Evolutionary conservation across 2,888 invertebrate species (phyloP), one percentile per base, ranked within the genome.

Genomic region (Celastrina argiolus): DNA sequence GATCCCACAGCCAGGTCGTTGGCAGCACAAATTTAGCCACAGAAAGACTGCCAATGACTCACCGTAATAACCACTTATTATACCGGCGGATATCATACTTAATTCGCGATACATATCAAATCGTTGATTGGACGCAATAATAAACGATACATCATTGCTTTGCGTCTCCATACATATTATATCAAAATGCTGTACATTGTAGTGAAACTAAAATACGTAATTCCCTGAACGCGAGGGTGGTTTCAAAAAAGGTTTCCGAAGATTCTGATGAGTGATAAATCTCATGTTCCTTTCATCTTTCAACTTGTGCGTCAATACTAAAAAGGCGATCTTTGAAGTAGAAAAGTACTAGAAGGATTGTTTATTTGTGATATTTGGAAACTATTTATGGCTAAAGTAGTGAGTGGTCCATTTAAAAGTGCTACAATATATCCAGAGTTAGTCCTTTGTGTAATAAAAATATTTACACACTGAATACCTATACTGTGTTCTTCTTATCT

Each of bases 21-120:
- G 82, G 81, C 81, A 78, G 81, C 75, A 85, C 85, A 78, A 87
- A 89, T 85, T 87, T 87, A 88, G 87, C 84, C 74, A 76, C 80
- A 70, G 80, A 87, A 87, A 87, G 87, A 84, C 86, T 85, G 82
- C 66, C 71, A 70, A 68, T 88, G 88, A 88, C 74, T 88, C 87
- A 88, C 72, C 67, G 75, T 75, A 78, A 78, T 70, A 67, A 63
- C 36, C 59, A 66, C 63, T 67, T 65, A 67, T 65, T 64, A 67
- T 58, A 63, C 63, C 59, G 39, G 39, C 61, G 61, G 39, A 61
- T 39, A 61, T 36, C 18, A 61, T 36, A 39, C 61, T 39, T 22
- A 36, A 12, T 34, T 36, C 22, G 22, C 61, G 59, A 59, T 59
- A 59, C 59, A 31, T 36, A 59, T 59, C 59, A 34, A 31, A 59